Percentiles rank a stretch among this genome's conserved stretches.
phyloP scores from a whole-genome alignment of 2,797 vertebrate species.

The Enteromius unitaeniatus region DNA sequence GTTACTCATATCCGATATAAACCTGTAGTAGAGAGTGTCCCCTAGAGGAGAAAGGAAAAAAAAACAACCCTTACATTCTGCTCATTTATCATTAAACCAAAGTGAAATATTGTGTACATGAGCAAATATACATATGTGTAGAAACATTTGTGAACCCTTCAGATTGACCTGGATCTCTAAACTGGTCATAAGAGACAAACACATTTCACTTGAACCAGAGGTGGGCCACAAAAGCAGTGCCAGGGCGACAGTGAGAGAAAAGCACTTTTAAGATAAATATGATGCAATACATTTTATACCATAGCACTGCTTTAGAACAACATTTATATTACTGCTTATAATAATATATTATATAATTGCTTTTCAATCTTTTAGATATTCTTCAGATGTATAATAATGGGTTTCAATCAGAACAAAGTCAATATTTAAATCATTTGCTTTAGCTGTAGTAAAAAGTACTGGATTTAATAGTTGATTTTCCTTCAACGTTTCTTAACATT shows the following conservation, averaged over 20 bases:
- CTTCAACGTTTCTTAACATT: too few relatives aligned
- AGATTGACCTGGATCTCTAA: neutral
- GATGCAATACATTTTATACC: neutral
- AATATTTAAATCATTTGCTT: neutral
- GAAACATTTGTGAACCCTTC: neutral
- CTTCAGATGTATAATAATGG: neutral
- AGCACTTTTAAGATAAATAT: neutral
- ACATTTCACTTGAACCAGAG: neutral
- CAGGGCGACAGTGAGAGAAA: neutral
- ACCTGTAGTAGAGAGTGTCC: conserved; percentile 92
- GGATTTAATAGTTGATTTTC: neutral
- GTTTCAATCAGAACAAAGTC: neutral
- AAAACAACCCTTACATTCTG: neutral
- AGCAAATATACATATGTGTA: neutral
- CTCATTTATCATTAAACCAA: neutral
- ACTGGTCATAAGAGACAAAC: neutral
- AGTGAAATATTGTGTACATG: neutral
- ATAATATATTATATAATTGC: neutral
- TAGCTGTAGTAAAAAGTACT: neutral
- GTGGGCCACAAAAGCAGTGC: neutral
- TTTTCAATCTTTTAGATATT: neutral
- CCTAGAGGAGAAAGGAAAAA: conserved; percentile 71
- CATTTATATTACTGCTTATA: neutral
- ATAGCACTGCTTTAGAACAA: neutral
- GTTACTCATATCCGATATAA: conserved; percentile 98